A percentile compares a stretch with the other conserved stretches of the same genome.
Evolutionary conservation across 2,113 vertebrate genomes (phyloP).

Genomic region (Hucho hucho): DNA sequence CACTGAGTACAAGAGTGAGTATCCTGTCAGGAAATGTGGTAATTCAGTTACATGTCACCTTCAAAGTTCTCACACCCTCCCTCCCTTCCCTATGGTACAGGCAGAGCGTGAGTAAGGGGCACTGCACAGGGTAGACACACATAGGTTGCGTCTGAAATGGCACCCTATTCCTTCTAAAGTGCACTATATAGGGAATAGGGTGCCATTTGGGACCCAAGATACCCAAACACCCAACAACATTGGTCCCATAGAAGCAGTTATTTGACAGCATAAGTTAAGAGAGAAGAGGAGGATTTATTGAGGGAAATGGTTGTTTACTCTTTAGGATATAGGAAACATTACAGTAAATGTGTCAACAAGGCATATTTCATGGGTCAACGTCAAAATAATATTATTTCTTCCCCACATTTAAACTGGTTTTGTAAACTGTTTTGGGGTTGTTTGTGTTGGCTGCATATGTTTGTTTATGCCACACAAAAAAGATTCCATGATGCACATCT

Average conservation of each 20-base stretch:
- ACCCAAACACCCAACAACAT: not conserved
- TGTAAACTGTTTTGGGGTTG: too few species aligned
- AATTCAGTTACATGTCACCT: constrained; percentile 43
- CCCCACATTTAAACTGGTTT: not conserved
- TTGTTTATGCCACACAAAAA: too few species aligned
- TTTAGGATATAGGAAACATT: not conserved
- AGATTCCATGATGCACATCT: too few species aligned
- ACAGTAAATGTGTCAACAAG: not conserved
- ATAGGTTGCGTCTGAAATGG: not conserved
- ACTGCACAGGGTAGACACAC: not conserved
- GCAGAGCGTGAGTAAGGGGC: not conserved
- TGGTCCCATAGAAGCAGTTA: not conserved
- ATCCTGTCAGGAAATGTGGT: constrained; percentile 72
- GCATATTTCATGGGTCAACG: not conserved
- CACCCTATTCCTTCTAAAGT: too few species aligned
- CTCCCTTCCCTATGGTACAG: not conserved
- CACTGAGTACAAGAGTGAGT: constrained; percentile 58
- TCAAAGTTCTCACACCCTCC: constrained; percentile 22
- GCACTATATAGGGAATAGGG: too few species aligned
- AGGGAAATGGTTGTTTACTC: not conserved
- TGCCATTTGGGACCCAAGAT: not conserved
- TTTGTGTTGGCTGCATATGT: too few species aligned
- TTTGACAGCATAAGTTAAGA: constrained; percentile 1
- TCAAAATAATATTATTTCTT: not conserved
- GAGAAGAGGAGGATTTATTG: not conserved